Evolutionary conservation across 92 coral and sea anemone genomes (phyloP), one percentile per base, ranked within the genome.

Genomic region (Epizoanthus illoricatus): DNA sequence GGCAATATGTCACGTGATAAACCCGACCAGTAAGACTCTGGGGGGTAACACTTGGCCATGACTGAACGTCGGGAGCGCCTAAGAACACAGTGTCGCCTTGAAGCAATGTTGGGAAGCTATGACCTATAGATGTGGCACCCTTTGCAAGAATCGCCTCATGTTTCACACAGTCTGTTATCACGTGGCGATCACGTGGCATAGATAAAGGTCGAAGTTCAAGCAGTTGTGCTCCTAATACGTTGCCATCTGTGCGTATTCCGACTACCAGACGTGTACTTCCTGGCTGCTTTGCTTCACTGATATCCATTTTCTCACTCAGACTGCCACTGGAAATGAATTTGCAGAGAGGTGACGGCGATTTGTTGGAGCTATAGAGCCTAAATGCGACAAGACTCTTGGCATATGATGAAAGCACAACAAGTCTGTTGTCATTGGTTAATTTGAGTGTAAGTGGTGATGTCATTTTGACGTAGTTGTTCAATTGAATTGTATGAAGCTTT

Each of bases 11-110:
- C 59, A 90, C 74, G 75, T 78, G 59, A 68, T 86, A 90, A 0
- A 92, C 90, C 59, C 97, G 86, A 0, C 97, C 97, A 0, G 87
- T 79, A 19, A 85, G 65, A n/a, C 74, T 16, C 20, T 59, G 39
- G 47, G 72, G 82, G 43, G 42, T 74, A 39, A 59, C 61, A 45
- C 40, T 80, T 0, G 92, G 91, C 97, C 97, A 92, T 4, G 93
- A 57, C 78, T 73, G 86, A 39, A 81, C 62, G 66, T 79, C 81
- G 2, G 95, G 95, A 5, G 80, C 65, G 19, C 97, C 97, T 24
- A 92, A 66, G 4, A 92, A 21, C 17, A 92, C 66, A 28, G 73
- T 84, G 68, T 87, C 13, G 0, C 68, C 93, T 33, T 42, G 68
- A 21, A 87, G 33, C 66, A 69, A 56, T 3, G 83, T 67, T 3